Conservation (phyloP, 2,113 vertebrate genomes). For the Vidua macroura region DNA sequence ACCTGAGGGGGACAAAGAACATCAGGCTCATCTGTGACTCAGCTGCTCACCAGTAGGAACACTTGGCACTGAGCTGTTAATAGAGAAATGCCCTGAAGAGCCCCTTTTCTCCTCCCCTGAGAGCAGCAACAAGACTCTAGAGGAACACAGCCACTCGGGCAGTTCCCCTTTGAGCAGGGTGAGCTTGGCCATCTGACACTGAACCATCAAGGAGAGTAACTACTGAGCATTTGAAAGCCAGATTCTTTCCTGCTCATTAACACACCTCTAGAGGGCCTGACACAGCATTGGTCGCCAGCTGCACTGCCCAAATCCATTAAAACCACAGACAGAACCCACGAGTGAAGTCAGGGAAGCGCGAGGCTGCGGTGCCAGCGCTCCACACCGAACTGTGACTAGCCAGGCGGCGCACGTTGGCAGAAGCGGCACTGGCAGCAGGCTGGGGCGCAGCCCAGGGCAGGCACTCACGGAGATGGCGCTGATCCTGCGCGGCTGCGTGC, state of each 20-base stretch:
- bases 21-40: not conserved
- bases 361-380: not conserved
- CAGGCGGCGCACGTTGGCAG: not conserved
- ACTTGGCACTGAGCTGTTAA: too few relatives aligned
- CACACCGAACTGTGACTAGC: too few relatives aligned
- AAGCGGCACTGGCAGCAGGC: fast-evolving
- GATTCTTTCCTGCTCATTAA: not conserved
- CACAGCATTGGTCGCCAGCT: not conserved
- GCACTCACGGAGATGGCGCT: slow-evolving; percentile 93
- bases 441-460: not conserved
- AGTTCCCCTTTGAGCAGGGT: not conserved
- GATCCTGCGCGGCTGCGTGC: slow-evolving; percentile 94
- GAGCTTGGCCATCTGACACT: not conserved
- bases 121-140: not conserved
- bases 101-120: not conserved
- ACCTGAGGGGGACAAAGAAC: slow-evolving; percentile 72
- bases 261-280: not conserved
- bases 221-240: not conserved
- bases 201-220: not conserved
- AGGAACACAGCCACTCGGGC: not conserved
- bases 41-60: not conserved
- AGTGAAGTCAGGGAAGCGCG: not conserved
- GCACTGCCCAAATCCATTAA: not conserved
- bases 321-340: fast-evolving
- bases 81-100: not conserved